These are phyloP conservation scores for Calidris pygmaea DNA, from an alignment of 2,113 vertebrate genomes.

Conservation along the genomic window DNA sequence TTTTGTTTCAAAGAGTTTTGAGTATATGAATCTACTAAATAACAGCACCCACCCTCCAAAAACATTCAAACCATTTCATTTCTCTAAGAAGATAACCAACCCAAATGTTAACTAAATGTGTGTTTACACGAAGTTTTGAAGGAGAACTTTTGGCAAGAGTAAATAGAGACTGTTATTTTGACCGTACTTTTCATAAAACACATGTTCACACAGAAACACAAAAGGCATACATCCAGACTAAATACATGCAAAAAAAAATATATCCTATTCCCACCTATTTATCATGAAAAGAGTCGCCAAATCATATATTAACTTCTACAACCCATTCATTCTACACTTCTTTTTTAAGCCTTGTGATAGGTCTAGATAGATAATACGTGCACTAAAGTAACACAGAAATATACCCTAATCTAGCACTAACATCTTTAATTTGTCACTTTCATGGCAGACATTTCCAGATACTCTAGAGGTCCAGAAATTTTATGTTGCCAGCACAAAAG, in stretches of 20 bases:
- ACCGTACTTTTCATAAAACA: conserved; percentile 44
- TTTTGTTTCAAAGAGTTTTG: not conserved
- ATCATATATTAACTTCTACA: not conserved
- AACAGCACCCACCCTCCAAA: not conserved
- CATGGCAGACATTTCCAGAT: conserved; percentile 20
- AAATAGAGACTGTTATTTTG: conserved; percentile 62
- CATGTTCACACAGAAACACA: conserved; percentile 41
- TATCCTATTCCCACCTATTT: not conserved
- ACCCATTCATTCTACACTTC: not conserved
- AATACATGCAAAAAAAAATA: not conserved
- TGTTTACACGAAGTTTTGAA: conserved; percentile 39
- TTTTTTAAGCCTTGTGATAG: not conserved
- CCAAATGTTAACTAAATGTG: conserved; percentile 49
- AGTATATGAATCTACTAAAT: not conserved
- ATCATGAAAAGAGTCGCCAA: not conserved
- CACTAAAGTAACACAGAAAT: not conserved
- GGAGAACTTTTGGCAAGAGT: conserved; percentile 35
- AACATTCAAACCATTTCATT: not conserved
- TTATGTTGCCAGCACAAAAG: conserved; percentile 17
- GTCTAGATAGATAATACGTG: not conserved
- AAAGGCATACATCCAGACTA: not conserved
- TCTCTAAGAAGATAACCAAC: not conserved
- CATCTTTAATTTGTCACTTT: not conserved
- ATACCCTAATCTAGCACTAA: not conserved
- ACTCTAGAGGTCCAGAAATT: conserved; percentile 27